phyloP scores from a whole-genome alignment of 2,113 vertebrate genomes.

The Mus pahari region DNA sequence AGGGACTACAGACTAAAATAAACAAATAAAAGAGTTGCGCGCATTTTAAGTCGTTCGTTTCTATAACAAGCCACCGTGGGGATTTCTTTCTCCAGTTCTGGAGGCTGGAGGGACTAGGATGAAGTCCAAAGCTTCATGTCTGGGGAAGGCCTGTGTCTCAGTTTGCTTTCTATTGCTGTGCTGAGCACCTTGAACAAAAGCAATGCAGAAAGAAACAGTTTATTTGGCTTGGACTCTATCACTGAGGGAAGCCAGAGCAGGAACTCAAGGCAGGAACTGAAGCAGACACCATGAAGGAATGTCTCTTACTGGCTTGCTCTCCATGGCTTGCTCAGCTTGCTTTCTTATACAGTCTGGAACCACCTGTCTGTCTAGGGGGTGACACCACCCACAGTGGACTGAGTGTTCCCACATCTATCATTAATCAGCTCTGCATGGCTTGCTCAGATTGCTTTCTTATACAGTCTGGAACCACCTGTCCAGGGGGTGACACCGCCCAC shows the following conservation, averaged over 20 bases:
- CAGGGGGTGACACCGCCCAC: not conserved
- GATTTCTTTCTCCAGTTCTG: not conserved
- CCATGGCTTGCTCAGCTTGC: not conserved
- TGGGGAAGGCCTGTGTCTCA: not conserved
- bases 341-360: not conserved
- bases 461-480: not conserved
- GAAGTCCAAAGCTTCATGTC: not conserved
- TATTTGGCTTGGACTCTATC: not conserved
- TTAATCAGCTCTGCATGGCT: not conserved
- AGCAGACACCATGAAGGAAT: not conserved
- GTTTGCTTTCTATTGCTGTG: not conserved
- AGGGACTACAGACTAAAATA: not conserved
- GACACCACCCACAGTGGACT: not conserved
- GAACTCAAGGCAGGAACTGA: not conserved
- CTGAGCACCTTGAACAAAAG: not conserved
- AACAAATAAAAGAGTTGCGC: not conserved
- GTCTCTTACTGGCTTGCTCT: not conserved
- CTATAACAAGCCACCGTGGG: not conserved
- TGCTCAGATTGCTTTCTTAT: not conserved
- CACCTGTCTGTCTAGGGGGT: not conserved
- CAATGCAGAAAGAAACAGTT: not conserved
- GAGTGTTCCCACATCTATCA: not conserved
- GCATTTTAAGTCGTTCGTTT: not conserved
- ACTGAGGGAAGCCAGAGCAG: not conserved
- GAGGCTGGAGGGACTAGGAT: not conserved